These are phyloP conservation scores for Lamellibrachia columna DNA, from an alignment of 2,888 invertebrate species.

Conservation along the genomic window DNA sequence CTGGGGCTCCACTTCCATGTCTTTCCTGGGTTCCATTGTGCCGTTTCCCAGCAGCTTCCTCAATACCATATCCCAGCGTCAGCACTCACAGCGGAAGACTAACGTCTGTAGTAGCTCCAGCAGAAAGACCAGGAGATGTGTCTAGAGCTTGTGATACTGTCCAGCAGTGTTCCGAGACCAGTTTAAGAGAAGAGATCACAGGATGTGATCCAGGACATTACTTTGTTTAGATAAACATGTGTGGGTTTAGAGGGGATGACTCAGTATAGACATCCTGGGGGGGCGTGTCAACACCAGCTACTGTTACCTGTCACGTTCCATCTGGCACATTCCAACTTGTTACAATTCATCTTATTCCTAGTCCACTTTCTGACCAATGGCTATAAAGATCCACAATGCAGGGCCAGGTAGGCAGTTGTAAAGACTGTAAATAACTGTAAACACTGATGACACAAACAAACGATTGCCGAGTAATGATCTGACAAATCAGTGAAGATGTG, in stretches of 20 bases:
- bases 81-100: neutral
- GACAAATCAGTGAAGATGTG: neutral
- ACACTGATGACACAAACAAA: no score
- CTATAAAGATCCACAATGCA: neutral
- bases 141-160: no score
- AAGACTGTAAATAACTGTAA: no score
- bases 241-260: neutral
- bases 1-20: neutral
- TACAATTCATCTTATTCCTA: neutral
- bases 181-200: neutral
- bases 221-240: neutral
- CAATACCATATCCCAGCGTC: neutral
- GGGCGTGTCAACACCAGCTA: neutral
- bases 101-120: neutral
- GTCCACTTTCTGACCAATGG: neutral
- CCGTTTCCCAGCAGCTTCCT: neutral
- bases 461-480: no score
- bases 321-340: neutral
- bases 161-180: neutral
- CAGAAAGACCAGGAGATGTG: no score
- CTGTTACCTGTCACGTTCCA: neutral
- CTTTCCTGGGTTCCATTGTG: neutral
- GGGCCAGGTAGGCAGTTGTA: no score
- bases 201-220: neutral
- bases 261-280: neutral